These are phyloP conservation scores for Eubasilissa regina DNA, from an alignment of 1,140 invertebrate genomes.

Conservation along the genomic window DNA sequence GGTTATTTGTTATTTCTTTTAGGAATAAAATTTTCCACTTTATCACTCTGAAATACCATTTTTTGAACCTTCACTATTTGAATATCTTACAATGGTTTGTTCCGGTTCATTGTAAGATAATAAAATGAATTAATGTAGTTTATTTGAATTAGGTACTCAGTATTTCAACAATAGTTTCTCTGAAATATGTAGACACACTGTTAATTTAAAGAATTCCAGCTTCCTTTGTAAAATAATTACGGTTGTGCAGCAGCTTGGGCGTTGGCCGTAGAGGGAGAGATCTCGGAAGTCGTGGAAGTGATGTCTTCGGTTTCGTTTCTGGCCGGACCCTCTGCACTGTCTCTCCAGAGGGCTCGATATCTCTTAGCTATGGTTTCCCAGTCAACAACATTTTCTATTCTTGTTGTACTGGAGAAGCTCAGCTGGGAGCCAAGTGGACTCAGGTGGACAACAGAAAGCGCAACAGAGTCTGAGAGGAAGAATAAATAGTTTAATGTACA, in stretches of 20 bases:
- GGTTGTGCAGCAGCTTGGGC: background rate
- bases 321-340: constrained; percentile 74
- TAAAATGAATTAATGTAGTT: too few species aligned
- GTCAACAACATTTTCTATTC: constrained; percentile 92
- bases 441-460: constrained; percentile 82
- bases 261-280: constrained; percentile 63
- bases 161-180: too few species aligned
- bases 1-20: too few species aligned
- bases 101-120: too few species aligned
- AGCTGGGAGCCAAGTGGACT: constrained; percentile 87
- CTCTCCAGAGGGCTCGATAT: constrained; percentile 86
- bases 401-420: constrained; percentile 81
- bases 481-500: constrained; percentile 28
- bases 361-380: constrained; percentile 93
- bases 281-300: constrained; percentile 66
- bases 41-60: too few species aligned
- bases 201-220: too few species aligned
- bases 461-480: constrained; percentile 78
- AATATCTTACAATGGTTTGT: too few species aligned
- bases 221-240: background rate
- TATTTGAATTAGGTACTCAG: too few species aligned
- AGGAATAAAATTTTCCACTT: too few species aligned
- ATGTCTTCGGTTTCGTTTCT: constrained; percentile 71
- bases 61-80: too few species aligned
- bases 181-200: too few species aligned